These are phyloP conservation scores for Linyphia triangularis DNA, from an alignment of 2,888 invertebrate species.

Conservation along the genomic window DNA sequence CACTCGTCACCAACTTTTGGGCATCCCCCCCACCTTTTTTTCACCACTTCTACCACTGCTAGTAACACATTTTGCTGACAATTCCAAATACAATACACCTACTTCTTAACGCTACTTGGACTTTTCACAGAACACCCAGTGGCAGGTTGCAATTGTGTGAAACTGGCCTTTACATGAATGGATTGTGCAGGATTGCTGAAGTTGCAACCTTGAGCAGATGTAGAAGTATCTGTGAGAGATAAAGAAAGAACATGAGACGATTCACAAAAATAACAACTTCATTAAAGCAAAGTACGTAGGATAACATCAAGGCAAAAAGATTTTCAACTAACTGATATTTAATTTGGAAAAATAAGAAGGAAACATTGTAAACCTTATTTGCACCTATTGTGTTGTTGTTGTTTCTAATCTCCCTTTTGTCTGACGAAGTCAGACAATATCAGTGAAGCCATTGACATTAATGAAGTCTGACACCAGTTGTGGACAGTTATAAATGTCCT, in stretches of 20 bases:
- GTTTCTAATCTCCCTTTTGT: too few species aligned
- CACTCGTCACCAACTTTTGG: too few species aligned
- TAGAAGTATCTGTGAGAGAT: constrained; percentile 33
- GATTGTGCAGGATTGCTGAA: constrained; percentile 58
- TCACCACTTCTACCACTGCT: too few species aligned
- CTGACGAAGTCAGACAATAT: too few species aligned
- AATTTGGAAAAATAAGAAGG: neutral
- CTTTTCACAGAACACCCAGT: constrained; percentile 55
- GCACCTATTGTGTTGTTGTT: too few species aligned
- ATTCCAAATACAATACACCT: too few species aligned
- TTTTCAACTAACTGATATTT: neutral
- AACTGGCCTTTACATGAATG: constrained; percentile 56
- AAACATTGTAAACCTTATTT: too few species aligned
- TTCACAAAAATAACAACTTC: neutral
- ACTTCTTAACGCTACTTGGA: constrained; percentile 37
- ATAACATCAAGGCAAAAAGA: neutral
- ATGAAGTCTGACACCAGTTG: too few species aligned
- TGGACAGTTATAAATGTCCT: too few species aligned
- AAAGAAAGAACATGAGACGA: neutral
- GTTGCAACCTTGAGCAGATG: constrained; percentile 56
- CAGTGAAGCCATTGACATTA: too few species aligned
- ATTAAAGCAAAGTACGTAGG: neutral
- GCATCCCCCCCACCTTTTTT: too few species aligned
- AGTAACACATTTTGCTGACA: too few species aligned
- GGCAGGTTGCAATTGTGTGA: constrained; percentile 62